A percentile compares a stretch with the other conserved stretches of the same genome.
phyloP scores from a whole-genome alignment of 2,797 vertebrate species.

The Phataginus tetradactyla region DNA sequence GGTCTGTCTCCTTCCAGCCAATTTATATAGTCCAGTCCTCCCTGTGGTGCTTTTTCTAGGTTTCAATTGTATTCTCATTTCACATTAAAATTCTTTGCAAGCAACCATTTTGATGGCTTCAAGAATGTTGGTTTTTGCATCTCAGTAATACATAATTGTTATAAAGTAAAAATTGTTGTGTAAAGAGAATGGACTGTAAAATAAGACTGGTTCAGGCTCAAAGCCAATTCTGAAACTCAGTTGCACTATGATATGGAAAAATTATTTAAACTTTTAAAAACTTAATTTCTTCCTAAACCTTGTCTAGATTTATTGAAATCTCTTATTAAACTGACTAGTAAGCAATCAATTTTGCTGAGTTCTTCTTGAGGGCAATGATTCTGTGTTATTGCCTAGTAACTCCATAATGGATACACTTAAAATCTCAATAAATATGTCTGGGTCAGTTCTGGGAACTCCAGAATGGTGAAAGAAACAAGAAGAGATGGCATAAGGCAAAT shows the following conservation, averaged over 20 bases:
- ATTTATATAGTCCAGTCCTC: not conserved
- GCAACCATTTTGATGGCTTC: not conserved
- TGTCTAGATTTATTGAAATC: not conserved
- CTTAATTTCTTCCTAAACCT: not conserved
- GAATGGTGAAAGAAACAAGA: not conserved
- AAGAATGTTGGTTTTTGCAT: not conserved
- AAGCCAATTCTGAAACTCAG: not conserved
- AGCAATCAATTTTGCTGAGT: not conserved
- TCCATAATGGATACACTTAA: not conserved
- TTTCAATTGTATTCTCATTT: constrained; percentile 17
- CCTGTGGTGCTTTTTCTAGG: not conserved
- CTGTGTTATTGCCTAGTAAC: not conserved
- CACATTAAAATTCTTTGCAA: not conserved
- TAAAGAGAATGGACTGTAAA: not conserved
- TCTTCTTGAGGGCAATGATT: not conserved
- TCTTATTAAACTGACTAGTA: not conserved
- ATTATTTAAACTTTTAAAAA: not conserved
- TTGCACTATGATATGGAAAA: not conserved
- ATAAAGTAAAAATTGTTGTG: not conserved
- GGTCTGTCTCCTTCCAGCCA: not conserved
- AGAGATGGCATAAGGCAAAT: not conserved
- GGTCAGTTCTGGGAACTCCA: not conserved
- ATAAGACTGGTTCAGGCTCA: not conserved
- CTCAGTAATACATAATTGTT: not conserved
- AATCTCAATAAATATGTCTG: not conserved